Evolutionary conservation across 2,888 invertebrate genomes (phyloP).

Genomic region (Noctua janthina): DNA sequence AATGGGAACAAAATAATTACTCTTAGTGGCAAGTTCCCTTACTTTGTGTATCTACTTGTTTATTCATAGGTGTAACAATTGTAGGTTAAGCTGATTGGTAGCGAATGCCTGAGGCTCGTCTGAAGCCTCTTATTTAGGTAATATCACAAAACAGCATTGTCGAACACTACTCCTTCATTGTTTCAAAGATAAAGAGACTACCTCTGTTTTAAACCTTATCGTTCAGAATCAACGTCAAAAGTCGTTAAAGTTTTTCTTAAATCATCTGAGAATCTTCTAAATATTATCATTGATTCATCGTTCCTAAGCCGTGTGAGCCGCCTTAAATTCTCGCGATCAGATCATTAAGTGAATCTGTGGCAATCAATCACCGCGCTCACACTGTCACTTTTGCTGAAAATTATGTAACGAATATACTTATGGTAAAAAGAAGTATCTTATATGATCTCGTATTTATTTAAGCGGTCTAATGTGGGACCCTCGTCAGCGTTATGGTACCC

Average conservation of each 20-base stretch:
- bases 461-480: constrained; percentile 41
- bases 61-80: background rate
- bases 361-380: constrained; percentile 51
- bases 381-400: constrained; percentile 41
- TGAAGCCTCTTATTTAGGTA: background rate
- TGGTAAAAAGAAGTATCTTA: constrained; percentile 39
- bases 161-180: constrained; percentile 1
- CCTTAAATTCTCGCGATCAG: constrained; percentile 22
- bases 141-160: constrained; percentile 2
- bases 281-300: constrained; percentile 27
- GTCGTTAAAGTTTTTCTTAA: background rate
- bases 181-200: constrained; percentile 4
- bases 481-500: constrained; percentile 54
- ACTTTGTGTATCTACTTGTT: background rate
- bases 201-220: background rate
- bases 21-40: background rate
- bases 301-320: background rate
- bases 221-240: background rate
- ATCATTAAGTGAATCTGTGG: constrained; percentile 47
- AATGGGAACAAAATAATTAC: constrained; percentile 12
- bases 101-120: background rate
- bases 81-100: background rate
- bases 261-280: constrained; percentile 7
- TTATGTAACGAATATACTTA: constrained; percentile 34
- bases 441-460: constrained; percentile 49